A percentile compares a stretch with the other conserved stretches of the same genome.
Evolutionary conservation across 2,113 vertebrate genomes (phyloP).

Genomic region (Acanthochromis polyacanthus): DNA sequence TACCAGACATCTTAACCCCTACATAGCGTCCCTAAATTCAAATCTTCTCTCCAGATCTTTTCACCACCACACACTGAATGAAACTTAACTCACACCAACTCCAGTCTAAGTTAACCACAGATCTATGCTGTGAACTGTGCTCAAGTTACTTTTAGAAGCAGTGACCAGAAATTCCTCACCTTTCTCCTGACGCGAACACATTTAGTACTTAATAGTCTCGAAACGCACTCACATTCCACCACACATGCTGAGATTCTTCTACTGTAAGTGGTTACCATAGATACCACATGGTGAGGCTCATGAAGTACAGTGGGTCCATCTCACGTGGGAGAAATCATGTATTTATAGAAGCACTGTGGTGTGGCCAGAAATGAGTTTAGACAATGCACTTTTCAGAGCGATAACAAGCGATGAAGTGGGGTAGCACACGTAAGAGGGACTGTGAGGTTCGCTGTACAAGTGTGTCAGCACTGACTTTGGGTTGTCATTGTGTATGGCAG

Average conservation of each 20-base stretch:
- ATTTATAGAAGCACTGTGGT: constrained; percentile 80
- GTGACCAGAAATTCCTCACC: constrained; percentile 7
- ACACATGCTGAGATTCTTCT: constrained; percentile 70
- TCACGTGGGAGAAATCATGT: constrained; percentile 77
- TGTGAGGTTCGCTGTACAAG: background rate
- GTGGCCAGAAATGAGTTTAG: constrained; percentile 71
- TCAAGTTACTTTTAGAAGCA: constrained; percentile 22
- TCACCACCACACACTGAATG: background rate
- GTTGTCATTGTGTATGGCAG: constrained; percentile 15
- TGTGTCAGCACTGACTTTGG: constrained; percentile 34
- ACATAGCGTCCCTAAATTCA: background rate
- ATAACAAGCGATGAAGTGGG: constrained; percentile 34
- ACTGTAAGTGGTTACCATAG: constrained; percentile 83
- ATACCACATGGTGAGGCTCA: constrained; percentile 75
- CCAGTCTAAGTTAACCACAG: constrained; percentile 6
- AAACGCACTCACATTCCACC: constrained; percentile 54
- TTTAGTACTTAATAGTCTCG: constrained; percentile 42
- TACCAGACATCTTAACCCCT: background rate
- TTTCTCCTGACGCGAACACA: constrained; percentile 43
- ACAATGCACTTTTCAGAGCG: constrained; percentile 55
- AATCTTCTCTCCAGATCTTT: background rate
- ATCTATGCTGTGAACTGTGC: background rate
- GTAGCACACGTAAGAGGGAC: background rate
- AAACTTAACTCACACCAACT: background rate
- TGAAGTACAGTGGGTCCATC: constrained; percentile 80